Percentiles rank a stretch among this genome's conserved stretches.
phyloP scores from a whole-genome alignment of 2,113 vertebrate genomes.

The Stercorarius parasiticus region DNA sequence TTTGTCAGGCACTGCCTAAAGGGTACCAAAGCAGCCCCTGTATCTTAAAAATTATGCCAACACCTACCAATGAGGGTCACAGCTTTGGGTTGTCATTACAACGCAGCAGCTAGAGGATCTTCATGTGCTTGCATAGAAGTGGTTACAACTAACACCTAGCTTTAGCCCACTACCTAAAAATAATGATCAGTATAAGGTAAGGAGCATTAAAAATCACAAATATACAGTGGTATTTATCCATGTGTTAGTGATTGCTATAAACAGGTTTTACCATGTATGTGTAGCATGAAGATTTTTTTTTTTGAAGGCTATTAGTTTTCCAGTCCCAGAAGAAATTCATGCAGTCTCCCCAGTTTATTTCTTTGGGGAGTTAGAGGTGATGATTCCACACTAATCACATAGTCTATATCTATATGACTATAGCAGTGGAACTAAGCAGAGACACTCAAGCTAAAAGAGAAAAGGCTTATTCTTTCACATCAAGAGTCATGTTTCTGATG shows the following conservation, averaged over 20 bases:
- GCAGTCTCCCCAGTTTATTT: background rate
- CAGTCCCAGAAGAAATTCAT: background rate
- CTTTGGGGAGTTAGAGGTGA: background rate
- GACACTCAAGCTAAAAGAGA: background rate
- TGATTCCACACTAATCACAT: background rate
- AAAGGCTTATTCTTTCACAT: background rate
- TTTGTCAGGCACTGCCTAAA: background rate
- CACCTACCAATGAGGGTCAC: background rate
- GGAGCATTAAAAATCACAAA: background rate
- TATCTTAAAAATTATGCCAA: background rate
- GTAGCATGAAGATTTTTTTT: background rate
- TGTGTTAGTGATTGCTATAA: background rate
- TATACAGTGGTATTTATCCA: background rate
- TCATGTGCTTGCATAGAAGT: accelerated
- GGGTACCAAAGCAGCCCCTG: background rate
- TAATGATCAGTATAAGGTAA: background rate
- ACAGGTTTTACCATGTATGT: background rate
- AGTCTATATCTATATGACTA: background rate
- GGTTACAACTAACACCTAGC: background rate
- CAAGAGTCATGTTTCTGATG: background rate
- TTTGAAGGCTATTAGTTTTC: background rate
- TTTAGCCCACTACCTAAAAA: background rate
- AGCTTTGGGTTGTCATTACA: background rate
- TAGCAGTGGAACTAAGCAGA: background rate
- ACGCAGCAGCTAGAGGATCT: background rate